Evolutionary conservation across 1,140 invertebrate genomes (phyloP), one percentile per base, ranked within the genome.

Genomic region (Piezodorus guildinii): DNA sequence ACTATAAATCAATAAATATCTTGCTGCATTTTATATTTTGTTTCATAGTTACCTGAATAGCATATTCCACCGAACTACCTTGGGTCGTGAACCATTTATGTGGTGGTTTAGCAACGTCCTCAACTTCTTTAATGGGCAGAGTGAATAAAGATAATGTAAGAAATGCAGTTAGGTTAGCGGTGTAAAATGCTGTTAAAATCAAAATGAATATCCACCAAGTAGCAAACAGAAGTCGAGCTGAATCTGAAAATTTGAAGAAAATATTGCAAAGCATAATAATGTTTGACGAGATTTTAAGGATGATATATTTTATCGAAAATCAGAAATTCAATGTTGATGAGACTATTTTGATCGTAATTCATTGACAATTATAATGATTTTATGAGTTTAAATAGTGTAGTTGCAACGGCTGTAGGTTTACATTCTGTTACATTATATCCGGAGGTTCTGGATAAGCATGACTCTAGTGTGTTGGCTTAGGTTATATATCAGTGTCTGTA

Each of bases 161-260:
- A 71, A 91, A 92, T 23, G 91, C 91, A 1, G 91, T 94, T 63
- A 94, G 77, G 75, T 94, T 93, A 2, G 90, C 91, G 3, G 91
- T 94, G 73, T 94, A 94, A 74, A 91, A 94, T n/a, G 90, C 86
- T 0, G 89, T 92, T 17, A 94, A 72, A 62, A 93, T 83, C 45
- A 89, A 87, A 60, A 91, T 88, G 72, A 91, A 92, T 56, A 94
- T 81, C 90, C 90, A 93, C 91, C 91, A 94, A 0, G 88, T 90
- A 19, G 89, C 88, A 73, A 93, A 92, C 4, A 92, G 75, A 27
- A 94, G 75, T 45, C 90, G 76, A 1, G 87, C 85, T 14, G 88
- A 86, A 76, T 91, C 90, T 77, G 74, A 63, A 71, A 45, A 62
- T 61, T 69, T 67, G 66, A n/a, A n/a, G n/a, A n/a, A n/a, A n/a